A percentile compares a stretch with the other conserved stretches of the same genome.
Conservation (phyloP, 2,888 invertebrate genomes). For the Stenodera caucasica region DNA sequence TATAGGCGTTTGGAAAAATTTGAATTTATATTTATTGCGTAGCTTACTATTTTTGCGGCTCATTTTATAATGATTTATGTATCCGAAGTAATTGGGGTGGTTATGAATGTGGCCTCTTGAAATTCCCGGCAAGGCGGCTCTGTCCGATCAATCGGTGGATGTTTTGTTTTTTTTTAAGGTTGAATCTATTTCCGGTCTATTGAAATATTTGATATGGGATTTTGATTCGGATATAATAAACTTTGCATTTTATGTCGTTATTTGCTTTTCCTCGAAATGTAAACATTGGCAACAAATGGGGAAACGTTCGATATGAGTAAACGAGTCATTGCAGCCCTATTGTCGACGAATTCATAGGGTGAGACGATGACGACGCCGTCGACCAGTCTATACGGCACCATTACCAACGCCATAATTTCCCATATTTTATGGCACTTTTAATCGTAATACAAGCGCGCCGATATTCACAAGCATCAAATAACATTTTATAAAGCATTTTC, state of each 20-base stretch:
- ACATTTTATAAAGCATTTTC: conserved; percentile 46
- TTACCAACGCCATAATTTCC: conserved; percentile 47
- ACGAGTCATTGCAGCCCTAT: conserved; percentile 22
- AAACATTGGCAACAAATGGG: conserved; percentile 28
- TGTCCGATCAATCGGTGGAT: too few species aligned
- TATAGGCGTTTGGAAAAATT: too few species aligned
- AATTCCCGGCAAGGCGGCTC: too few species aligned
- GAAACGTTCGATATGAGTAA: conserved; percentile 9
- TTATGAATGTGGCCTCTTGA: too few species aligned
- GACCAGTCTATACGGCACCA: conserved; percentile 42
- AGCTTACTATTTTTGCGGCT: too few species aligned
- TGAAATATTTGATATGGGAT: neutral
- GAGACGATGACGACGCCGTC: conserved; percentile 25
- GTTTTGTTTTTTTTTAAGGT: too few species aligned
- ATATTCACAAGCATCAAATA: conserved; percentile 47
- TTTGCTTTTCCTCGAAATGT: conserved; percentile 28
- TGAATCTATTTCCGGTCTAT: too few species aligned
- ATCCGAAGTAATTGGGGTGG: too few species aligned
- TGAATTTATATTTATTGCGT: too few species aligned
- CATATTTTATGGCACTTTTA: conserved; percentile 46
- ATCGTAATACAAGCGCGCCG: conserved; percentile 43
- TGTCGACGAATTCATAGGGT: neutral
- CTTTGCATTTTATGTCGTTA: conserved; percentile 24
- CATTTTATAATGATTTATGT: too few species aligned
- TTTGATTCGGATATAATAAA: conserved; percentile 26